phyloP scores from a whole-genome alignment of 1,140 invertebrate genomes.

The Tachypleus tridentatus region DNA sequence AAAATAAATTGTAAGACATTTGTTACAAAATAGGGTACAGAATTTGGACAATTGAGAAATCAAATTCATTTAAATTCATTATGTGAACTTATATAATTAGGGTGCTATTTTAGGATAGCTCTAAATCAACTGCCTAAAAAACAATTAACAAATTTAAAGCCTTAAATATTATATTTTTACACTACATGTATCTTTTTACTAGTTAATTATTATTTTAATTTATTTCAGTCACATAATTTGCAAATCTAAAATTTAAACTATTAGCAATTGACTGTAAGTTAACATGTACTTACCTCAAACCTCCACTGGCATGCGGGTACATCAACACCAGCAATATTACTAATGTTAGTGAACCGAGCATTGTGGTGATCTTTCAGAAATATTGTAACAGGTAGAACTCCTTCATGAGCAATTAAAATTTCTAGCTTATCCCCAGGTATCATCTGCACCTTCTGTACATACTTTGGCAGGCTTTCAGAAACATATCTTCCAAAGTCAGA shows the following conservation, averaged over 20 bases:
- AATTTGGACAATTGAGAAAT: too few species aligned
- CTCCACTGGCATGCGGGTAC: constrained; percentile 67
- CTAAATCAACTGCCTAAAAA: too few species aligned
- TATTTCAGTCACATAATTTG: background rate
- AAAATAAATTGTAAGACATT: too few species aligned
- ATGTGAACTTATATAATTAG: too few species aligned
- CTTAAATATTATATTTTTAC: too few species aligned
- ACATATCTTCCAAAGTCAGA: constrained; percentile 74
- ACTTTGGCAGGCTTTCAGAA: constrained; percentile 84
- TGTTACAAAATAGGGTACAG: too few species aligned
- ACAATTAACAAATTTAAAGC: too few species aligned
- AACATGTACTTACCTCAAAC: too few species aligned
- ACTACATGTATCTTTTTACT: constrained; percentile 1
- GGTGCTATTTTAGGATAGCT: too few species aligned
- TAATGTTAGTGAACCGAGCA: constrained; percentile 76
- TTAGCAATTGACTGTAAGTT: constrained; percentile 2
- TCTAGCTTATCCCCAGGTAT: constrained; percentile 77
- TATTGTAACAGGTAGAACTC: constrained; percentile 75
- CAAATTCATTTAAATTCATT: too few species aligned
- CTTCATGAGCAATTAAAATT: constrained; percentile 81
- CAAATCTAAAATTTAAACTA: too few species aligned
- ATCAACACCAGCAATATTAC: constrained; percentile 81
- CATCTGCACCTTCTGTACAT: constrained; percentile 78
- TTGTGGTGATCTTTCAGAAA: constrained; percentile 92
- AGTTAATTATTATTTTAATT: constrained; percentile 1